Base-by-base conservation (phyloP, 2,888 invertebrate genomes). In the Thereva unica region DNA sequence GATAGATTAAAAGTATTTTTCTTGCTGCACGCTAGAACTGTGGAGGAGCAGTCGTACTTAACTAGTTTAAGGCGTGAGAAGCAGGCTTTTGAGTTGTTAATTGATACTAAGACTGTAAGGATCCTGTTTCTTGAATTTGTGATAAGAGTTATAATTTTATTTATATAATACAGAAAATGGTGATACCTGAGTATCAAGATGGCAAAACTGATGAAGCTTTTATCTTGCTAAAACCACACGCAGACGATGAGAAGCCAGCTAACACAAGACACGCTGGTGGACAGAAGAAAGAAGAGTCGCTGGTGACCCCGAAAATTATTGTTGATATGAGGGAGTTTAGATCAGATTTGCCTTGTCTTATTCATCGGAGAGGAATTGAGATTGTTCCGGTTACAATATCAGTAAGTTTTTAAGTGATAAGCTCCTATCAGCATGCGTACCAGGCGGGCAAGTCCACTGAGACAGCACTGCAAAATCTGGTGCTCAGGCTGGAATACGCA, bases 291-390 rank as follows among this genome's bases (percentile, higher is more conserved):
- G 66, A 67, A 70, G 71, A 49, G 4, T 45, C 44, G 44, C 52
- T 34, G 2, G 57, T 71, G 2, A 72, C 73, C 54, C 84, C 85
- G 3, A 83, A 84, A 73, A 82, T 93, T 37, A 87, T 99, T 71
- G 97, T 99, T 9, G 99, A 99, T 80, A 95, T 97, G 91, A 85
- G 99, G 72, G 99, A 99, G 82, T 99, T 99, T 78, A 87, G 97
- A 45, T 96, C 97, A 65, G 97, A 98, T 79, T 83, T 99, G 57
- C 99, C 99, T 0, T 90, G 95, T 2, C 83, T 98, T 55, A 87
- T 99, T 67, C 97, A 99, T 78, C 90, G 91, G 76, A 87, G 94
- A 64, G 96, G 96, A 5, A 91, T 99, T 68, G 92, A 94, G 76
- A 91, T 99, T 61, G 89, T 95, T 72, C 95, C 95, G 0, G 84